Percentiles rank a stretch among this genome's conserved stretches.
Conservation (phyloP, 2,797 vertebrate genomes). For the Tangara arthus region DNA sequence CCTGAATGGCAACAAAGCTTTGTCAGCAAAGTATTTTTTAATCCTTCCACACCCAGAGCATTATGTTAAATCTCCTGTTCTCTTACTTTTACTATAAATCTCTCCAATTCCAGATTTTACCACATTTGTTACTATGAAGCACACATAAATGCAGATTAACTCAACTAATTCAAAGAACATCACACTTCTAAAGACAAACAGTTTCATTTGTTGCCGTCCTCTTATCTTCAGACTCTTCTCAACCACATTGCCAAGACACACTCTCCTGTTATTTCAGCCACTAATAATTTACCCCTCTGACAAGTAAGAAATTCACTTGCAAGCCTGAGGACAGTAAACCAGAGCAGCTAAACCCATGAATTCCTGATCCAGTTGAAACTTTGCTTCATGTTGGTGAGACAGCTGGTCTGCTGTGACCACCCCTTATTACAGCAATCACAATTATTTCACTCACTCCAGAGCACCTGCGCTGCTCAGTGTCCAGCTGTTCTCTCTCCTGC, state of each 20-base stretch:
- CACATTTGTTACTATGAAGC: not conserved
- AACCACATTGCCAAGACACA: not conserved
- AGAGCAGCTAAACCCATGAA: not conserved
- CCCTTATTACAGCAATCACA: not conserved
- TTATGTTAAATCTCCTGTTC: not conserved
- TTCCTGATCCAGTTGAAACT: conserved; percentile 11
- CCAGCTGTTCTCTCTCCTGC: not conserved
- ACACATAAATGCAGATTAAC: not conserved
- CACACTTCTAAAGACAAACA: not conserved
- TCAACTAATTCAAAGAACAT: not conserved
- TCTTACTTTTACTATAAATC: not conserved
- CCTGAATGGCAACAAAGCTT: not conserved
- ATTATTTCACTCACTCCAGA: not conserved
- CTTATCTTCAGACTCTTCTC: not conserved
- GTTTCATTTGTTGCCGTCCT: not conserved
- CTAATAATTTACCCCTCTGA: not conserved
- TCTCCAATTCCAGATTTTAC: not conserved
- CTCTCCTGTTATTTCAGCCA: not conserved
- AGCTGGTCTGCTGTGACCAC: not conserved
- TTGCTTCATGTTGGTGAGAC: not conserved
- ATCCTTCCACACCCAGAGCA: not conserved
- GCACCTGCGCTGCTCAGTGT: not conserved
- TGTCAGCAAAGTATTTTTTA: not conserved
- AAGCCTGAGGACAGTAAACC: not conserved
- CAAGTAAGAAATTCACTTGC: not conserved